Base-by-base conservation (phyloP, 2,797 vertebrate species). In the Gallinago stenura region DNA sequence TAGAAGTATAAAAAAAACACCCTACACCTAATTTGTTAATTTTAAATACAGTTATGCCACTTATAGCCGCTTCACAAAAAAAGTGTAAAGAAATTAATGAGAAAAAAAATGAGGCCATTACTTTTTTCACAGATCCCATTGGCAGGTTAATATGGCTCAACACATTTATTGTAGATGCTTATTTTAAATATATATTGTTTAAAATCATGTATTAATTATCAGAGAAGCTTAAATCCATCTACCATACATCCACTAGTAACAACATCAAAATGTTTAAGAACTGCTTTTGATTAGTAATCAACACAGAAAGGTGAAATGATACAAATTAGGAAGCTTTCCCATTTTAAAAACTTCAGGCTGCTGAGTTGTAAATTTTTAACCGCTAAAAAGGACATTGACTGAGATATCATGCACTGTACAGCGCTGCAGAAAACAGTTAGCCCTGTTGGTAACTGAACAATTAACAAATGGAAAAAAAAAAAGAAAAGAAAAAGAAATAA, bases 101-200 rank as follows among this genome's bases (percentile, higher is more conserved):
- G 88, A 91, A 94, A 92, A 83, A 93, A 96, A 95, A 95, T 43
- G 94, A 98, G 97, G 97, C 97, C 93, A 87, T 97, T 97, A 97
- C 80, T 97, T 97, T 94, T 97, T 98, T 98, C 98, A 98, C 97
- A 98, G 95, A 98, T 98, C 96, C 97, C 97, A 98, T 97, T 98
- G 98, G 98, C 98, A 98, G 97, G 97, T 98, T 98, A 98, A 98
- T 98, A 98, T 98, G 98, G 98, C 98, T 98, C 98, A 98, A 98
- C 97, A 98, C 97, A 97, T 98, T 97, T 96, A 98, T 93, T 97
- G 97, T 97, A 97, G 97, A 97, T 98, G 97, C 97, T 98, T 97
- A 96, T 90, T 98, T 98, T 97, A 98, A 98, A 98, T 98, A 98
- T 96, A 98, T 96, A 97, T 91, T 94, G 95, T 98, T 97, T 98